These are phyloP conservation scores for Folsomia candida DNA, from an alignment of 2,888 invertebrate species.

Conservation along the genomic window DNA sequence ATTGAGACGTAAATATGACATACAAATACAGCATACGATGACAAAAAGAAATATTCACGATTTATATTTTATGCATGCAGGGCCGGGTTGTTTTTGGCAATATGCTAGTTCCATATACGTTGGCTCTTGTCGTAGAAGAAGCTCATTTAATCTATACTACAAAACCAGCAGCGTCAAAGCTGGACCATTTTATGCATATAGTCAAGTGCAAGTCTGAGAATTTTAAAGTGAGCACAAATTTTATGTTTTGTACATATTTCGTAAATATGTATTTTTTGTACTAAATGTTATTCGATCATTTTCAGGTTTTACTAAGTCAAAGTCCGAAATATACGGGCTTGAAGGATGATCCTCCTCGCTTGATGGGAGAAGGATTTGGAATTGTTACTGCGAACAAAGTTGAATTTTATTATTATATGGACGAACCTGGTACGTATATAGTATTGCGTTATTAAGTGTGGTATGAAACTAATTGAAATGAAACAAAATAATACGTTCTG, in stretches of 20 bases:
- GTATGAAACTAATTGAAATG: constrained; percentile 4
- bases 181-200: constrained; percentile 94
- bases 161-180: constrained; percentile 86
- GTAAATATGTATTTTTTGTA: not conserved
- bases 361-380: constrained; percentile 98
- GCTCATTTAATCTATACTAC: constrained; percentile 92
- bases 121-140: constrained; percentile 89
- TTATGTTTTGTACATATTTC: constrained; percentile 4
- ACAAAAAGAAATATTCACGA: not conserved
- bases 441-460: constrained; percentile 6
- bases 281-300: not conserved
- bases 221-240: constrained; percentile 68
- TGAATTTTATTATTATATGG: constrained; percentile 95
- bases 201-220: constrained; percentile 92
- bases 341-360: constrained; percentile 90
- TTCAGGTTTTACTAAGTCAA: constrained; percentile 82
- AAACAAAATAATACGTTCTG: no score
- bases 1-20: not conserved
- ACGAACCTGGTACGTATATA: constrained; percentile 73
- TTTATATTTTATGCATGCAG: constrained; percentile 56
- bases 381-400: constrained; percentile 92
- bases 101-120: constrained; percentile 85
- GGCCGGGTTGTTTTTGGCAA: constrained; percentile 94
- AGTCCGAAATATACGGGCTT: constrained; percentile 91
- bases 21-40: no score